Evolutionary conservation across 2,797 vertebrate species (phyloP), one percentile per base, ranked within the genome.

Genomic region (Poeciliopsis presidionis): DNA sequence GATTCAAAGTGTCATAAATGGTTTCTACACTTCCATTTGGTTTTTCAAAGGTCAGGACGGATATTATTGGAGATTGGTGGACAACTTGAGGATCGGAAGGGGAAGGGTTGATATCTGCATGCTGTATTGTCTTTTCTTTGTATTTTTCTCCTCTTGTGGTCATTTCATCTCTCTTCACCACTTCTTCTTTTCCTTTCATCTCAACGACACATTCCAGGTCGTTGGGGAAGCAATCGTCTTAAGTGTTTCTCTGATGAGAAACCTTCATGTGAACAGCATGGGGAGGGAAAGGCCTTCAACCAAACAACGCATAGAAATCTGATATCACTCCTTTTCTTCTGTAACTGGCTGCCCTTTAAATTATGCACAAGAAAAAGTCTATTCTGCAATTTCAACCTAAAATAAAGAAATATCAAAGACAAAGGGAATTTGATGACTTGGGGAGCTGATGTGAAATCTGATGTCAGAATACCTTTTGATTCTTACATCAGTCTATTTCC

Each of bases 161-260:
- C 72, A 80, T 72, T 76, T 77, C 57, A 12, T 7, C 67, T 80
- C 78, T 74, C 75, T 57, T 25, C 61, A 33, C 72, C 81, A 73
- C 45, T 79, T 84, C 74, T 59, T 74, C 41, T 73, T 25, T 57
- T 79, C 83, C 88, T 92, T 89, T 90, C 87, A 91, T 92, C 88
- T 90, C 80, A 71, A 78, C 83, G 84, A 94, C 90, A n/a, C 86
- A 78, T 86, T 84, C 82, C 87, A 92, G 94, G 94, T 95, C 93
- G 90, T 84, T 53, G 73, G 80, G 78, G 83, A 95, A 84, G 91
- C 93, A 95, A 95, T 95, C 89, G 51, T 92, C 90, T 93, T 93
- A 94, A 96, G 95, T 96, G 95, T 93, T 6, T 91, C 90, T 89
- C 81, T 90, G 89, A 92, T 93, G 90, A 92, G 91, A 93, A 92